phyloP scores from a whole-genome alignment of 2,888 invertebrate species.

The Onthophagus sagittarius region DNA sequence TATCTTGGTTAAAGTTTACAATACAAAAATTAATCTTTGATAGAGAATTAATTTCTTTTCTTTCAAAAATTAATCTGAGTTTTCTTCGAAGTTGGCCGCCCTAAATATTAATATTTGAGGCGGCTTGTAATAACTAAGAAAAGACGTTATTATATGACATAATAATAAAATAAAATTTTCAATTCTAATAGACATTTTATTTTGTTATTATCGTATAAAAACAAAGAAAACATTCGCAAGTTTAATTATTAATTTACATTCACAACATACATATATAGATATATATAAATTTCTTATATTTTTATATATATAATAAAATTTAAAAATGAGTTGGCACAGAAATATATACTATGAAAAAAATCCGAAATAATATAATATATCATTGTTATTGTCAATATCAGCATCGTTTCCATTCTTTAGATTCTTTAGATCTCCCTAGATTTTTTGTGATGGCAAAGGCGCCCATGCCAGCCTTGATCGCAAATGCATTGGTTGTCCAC shows the following conservation, averaged over 20 bases:
- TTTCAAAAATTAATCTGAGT: too few relatives aligned
- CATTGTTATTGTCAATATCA: neutral
- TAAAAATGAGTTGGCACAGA: neutral
- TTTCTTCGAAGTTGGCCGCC: too few relatives aligned
- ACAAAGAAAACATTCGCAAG: neutral
- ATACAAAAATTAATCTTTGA: too few relatives aligned
- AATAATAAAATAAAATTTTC: neutral
- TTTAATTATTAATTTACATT: neutral
- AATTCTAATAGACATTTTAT: neutral
- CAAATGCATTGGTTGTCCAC: constrained; percentile 70
- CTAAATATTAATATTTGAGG: too few relatives aligned
- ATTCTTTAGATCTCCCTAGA: constrained; percentile 19
- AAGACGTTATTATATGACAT: too few relatives aligned
- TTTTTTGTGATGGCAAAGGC: constrained; percentile 72
- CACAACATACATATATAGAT: neutral
- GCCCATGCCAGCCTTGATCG: constrained; percentile 78
- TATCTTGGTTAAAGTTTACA: too few relatives aligned
- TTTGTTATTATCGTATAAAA: neutral
- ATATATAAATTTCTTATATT: neutral
- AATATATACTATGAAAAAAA: neutral
- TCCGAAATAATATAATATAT: neutral
- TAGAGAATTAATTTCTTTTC: too few relatives aligned
- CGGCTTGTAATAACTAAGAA: too few relatives aligned
- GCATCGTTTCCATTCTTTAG: neutral
- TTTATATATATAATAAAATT: neutral